Evolutionary conservation across 2,888 invertebrate genomes (phyloP).

Genomic region (Lasioglossum pauxillum): DNA sequence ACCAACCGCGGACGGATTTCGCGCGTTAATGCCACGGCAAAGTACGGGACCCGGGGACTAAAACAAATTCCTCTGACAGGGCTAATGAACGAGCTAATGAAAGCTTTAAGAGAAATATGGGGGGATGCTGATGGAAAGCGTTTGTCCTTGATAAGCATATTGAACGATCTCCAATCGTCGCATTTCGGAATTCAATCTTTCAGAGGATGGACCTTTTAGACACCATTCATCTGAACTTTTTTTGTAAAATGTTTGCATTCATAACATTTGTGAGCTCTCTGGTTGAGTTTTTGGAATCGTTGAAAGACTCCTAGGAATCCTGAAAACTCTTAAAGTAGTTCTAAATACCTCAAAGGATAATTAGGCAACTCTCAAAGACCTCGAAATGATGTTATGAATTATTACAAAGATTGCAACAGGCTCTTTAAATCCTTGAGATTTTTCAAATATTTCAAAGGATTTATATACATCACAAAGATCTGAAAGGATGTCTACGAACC

Average conservation of each 20-base stretch:
- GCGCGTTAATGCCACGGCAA: conserved; percentile 64
- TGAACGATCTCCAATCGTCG: conserved; percentile 1
- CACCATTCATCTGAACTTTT: not conserved
- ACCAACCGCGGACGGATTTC: conserved; percentile 52
- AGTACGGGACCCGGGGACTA: conserved; percentile 43
- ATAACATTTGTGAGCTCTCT: not conserved
- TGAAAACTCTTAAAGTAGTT: not conserved
- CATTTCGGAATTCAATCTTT: not conserved
- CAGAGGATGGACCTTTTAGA: not conserved
- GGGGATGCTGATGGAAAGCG: conserved; percentile 38
- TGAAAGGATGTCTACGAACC: not conserved
- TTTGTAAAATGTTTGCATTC: not conserved
- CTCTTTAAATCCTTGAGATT: not conserved
- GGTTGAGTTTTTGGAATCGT: not conserved
- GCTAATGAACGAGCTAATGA: conserved; percentile 65
- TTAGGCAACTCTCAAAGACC: not conserved
- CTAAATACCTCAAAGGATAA: not conserved
- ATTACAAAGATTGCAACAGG: not conserved
- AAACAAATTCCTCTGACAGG: conserved; percentile 62
- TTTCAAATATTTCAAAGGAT: not conserved
- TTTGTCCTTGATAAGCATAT: conserved; percentile 20
- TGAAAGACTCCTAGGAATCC: not conserved
- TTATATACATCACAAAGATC: not conserved
- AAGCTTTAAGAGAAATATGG: conserved; percentile 54
- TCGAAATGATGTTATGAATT: not conserved